Evolutionary conservation across 2,797 vertebrate genomes (phyloP).

Genomic region (Hoplostethus mediterraneus): DNA sequence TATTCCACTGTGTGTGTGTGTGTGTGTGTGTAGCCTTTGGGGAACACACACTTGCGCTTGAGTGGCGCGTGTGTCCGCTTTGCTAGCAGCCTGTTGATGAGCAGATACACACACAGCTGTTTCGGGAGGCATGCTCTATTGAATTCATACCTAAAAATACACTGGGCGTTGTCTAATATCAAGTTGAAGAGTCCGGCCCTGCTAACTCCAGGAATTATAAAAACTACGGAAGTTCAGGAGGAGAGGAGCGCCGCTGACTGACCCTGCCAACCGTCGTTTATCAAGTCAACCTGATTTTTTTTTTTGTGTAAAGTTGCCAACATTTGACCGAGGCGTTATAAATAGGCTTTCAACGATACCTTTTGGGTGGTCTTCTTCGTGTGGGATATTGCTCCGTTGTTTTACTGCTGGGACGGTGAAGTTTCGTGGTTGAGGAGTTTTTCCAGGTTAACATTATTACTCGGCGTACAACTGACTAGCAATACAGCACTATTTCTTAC

Average conservation of each 20-base stretch:
- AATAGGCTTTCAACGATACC: too few species aligned
- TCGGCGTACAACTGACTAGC: too few species aligned
- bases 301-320: neutral
- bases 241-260: neutral
- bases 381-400: too few species aligned
- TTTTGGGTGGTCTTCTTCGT: too few species aligned
- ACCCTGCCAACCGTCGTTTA: neutral
- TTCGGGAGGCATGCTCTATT: slow-evolving; percentile 36
- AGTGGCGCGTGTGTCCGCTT: too few species aligned
- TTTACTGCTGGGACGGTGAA: too few species aligned
- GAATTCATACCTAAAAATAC: slow-evolving; percentile 57
- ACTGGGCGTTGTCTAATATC: slow-evolving; percentile 48
- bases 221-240: neutral
- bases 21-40: neutral
- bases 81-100: slow-evolving; percentile 17
- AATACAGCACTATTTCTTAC: neutral
- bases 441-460: neutral
- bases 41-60: too few species aligned
- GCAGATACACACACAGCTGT: slow-evolving; percentile 34
- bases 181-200: neutral
- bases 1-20: neutral
- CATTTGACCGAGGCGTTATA: neutral
- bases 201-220: neutral
- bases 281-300: too few species aligned
- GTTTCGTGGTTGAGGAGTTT: neutral